These are phyloP conservation scores for Heliconius hortense DNA, from an alignment of 2,888 invertebrate genomes.

Conservation along the genomic window DNA sequence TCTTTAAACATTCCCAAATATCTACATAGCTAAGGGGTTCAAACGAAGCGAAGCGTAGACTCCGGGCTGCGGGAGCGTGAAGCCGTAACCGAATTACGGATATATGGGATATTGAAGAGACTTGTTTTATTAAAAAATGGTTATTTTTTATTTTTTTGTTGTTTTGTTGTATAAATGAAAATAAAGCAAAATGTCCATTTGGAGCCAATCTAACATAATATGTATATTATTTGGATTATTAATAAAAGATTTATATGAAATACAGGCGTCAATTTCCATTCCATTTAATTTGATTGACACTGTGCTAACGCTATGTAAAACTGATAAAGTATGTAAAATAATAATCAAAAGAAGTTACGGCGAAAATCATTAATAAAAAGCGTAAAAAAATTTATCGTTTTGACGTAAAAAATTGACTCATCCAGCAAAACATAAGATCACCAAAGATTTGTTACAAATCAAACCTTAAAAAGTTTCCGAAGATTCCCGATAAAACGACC, in stretches of 20 bases:
- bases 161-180: not conserved
- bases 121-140: not conserved
- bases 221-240: not conserved
- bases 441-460: slow-evolving; percentile 68
- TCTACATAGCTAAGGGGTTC: slow-evolving; percentile 59
- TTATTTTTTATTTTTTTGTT: too few relatives aligned
- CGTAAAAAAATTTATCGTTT: too few relatives aligned
- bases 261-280: not conserved
- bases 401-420: not conserved
- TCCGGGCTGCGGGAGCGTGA: slow-evolving; percentile 60
- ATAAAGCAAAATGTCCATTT: not conserved
- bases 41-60: slow-evolving; percentile 61
- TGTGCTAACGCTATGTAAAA: too few relatives aligned
- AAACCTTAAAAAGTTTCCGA: slow-evolving; percentile 74
- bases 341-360: too few relatives aligned
- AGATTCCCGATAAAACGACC: slow-evolving; percentile 74
- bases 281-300: not conserved
- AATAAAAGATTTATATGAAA: too few relatives aligned
- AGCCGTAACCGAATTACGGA: slow-evolving; percentile 60
- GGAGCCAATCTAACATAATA: not conserved
- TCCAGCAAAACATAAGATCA: slow-evolving; percentile 48
- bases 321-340: not conserved
- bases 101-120: slow-evolving; percentile 46
- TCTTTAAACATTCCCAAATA: slow-evolving; percentile 69
- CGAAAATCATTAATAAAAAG: not conserved